Conservation (phyloP, 2,797 vertebrate species). For the Neosalanx taihuensis region DNA sequence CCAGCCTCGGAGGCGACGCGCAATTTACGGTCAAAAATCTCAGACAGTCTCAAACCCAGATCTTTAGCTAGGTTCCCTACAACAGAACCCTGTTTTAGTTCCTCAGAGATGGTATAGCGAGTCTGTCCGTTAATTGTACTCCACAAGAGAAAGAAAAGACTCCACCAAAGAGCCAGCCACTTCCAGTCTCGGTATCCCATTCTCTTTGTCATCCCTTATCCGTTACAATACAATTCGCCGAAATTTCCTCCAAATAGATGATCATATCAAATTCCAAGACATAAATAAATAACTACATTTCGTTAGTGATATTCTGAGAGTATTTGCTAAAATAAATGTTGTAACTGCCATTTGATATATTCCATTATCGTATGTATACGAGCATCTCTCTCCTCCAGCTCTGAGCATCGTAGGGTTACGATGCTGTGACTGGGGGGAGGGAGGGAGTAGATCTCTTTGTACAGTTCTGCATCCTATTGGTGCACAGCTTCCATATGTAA, state of each 20-base stretch:
- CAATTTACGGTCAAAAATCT: constrained; percentile 75
- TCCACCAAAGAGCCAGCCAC: constrained; percentile 53
- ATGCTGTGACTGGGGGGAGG: constrained; percentile 47
- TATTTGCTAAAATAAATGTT: not conserved
- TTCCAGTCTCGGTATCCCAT: constrained; percentile 46
- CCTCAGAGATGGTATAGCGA: constrained; percentile 81
- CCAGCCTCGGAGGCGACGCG: constrained; percentile 75
- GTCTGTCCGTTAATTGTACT: constrained; percentile 69
- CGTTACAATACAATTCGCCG: constrained; percentile 24
- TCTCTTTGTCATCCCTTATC: constrained; percentile 49
- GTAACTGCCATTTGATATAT: not conserved
- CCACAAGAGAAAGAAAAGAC: constrained; percentile 60
- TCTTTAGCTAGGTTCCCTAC: constrained; percentile 83
- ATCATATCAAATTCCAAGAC: not conserved
- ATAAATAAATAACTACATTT: not conserved
- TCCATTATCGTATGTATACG: not conserved
- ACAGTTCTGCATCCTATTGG: constrained; percentile 46
- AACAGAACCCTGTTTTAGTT: constrained; percentile 75
- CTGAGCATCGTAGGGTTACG: constrained; percentile 38
- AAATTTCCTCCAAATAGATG: not conserved
- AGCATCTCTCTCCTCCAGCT: not conserved
- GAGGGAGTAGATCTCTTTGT: constrained; percentile 57
- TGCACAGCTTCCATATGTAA: constrained; percentile 14
- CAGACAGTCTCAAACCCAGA: constrained; percentile 73
- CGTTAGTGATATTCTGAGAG: not conserved